Conservation (phyloP, 2,888 invertebrate species). For the Dynastes grantii region DNA sequence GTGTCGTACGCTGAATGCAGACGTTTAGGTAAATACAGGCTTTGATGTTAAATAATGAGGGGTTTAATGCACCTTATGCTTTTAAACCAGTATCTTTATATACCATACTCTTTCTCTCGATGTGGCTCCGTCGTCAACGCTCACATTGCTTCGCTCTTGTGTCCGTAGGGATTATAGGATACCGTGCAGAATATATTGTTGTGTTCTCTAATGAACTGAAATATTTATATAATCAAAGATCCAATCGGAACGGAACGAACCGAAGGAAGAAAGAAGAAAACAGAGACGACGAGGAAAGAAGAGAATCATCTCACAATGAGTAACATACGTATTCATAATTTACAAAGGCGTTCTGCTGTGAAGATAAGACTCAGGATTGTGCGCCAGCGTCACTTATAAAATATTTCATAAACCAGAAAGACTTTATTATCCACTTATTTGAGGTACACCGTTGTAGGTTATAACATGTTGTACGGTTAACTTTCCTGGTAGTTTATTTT, state of each 20-base stretch:
- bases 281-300: constrained; percentile 25
- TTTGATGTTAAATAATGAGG: constrained; percentile 63
- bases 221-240: constrained; percentile 54
- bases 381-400: constrained; percentile 32
- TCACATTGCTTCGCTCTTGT: constrained; percentile 55
- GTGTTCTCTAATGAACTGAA: constrained; percentile 57
- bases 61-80: constrained; percentile 63
- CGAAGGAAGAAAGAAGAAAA: constrained; percentile 11
- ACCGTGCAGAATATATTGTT: constrained; percentile 55
- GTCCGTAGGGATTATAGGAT: constrained; percentile 58
- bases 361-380: constrained; percentile 38
- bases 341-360: constrained; percentile 38
- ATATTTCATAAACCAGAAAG: constrained; percentile 44
- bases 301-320: constrained; percentile 44
- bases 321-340: constrained; percentile 47
- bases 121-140: constrained; percentile 22
- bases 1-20: constrained; percentile 57
- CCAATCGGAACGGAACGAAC: constrained; percentile 41
- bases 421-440: constrained; percentile 40
- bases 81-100: constrained; percentile 60
- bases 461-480: background rate
- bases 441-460: constrained; percentile 16
- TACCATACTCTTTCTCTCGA: constrained; percentile 47
- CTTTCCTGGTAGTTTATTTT: background rate
- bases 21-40: constrained; percentile 64